These are phyloP conservation scores for Pammene fasciana DNA, from an alignment of 2,888 invertebrate species.

Conservation along the genomic window DNA sequence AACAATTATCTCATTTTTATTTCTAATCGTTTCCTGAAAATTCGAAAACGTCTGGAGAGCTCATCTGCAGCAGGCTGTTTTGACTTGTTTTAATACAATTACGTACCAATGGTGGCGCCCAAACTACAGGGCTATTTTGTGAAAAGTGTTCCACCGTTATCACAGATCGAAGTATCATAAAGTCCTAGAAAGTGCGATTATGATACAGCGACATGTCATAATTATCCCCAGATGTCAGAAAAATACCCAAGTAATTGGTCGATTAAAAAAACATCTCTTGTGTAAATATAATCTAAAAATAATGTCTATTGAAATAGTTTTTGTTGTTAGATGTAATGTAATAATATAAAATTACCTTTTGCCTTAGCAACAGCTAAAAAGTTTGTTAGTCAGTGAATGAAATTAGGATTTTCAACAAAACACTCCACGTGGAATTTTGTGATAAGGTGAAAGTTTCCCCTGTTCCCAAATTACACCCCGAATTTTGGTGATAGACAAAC, in stretches of 20 bases:
- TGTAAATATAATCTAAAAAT: no score
- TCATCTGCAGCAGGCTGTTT: background rate
- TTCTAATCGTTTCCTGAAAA: conserved; percentile 19
- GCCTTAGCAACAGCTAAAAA: conserved; percentile 45
- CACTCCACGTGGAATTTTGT: conserved; percentile 79
- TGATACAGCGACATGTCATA: no score
- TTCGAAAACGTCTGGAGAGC: background rate
- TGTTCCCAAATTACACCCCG: conserved; percentile 78
- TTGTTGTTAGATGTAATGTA: no score
- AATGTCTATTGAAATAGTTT: no score
- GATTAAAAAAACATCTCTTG: no score
- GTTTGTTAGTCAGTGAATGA: conserved; percentile 60
- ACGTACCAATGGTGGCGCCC: background rate
- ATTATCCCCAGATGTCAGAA: no score
- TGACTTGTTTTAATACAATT: background rate
- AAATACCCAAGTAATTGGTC: no score
- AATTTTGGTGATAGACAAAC: conserved; percentile 79
- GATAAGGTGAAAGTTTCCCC: conserved; percentile 79
- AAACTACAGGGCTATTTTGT: background rate
- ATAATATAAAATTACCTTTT: conserved; percentile 3
- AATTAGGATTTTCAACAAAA: conserved; percentile 75
- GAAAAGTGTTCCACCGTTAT: no score
- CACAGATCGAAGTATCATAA: no score
- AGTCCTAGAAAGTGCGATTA: no score
- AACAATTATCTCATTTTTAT: conserved; percentile 33